Conservation (phyloP, 2,113 vertebrate genomes). For the Hippocampus guttulatus region DNA sequence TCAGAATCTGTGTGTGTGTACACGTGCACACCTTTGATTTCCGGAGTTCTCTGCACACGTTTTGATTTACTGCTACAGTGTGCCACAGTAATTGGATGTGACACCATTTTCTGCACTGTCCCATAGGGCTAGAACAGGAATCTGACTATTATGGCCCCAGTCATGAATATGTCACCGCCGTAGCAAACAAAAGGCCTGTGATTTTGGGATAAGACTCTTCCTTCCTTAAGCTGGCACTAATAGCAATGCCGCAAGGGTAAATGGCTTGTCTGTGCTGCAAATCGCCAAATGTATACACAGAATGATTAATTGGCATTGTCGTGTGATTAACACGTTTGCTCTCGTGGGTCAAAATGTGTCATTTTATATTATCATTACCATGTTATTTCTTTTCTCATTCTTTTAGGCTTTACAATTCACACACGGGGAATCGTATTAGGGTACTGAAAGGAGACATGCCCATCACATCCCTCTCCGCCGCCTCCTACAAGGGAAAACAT, state of each 20-base stretch:
- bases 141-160: conserved; percentile 70
- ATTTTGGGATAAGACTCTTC: conserved; percentile 54
- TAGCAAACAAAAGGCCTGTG: conserved; percentile 60
- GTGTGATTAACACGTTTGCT: background rate
- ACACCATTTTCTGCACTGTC: conserved; percentile 66
- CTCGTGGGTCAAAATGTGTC: background rate
- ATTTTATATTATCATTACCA: conserved; percentile 24
- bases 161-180: conserved; percentile 70
- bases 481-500: too few relatives aligned
- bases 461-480: background rate
- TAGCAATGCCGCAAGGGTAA: conserved; percentile 46
- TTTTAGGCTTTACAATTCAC: too few relatives aligned
- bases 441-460: too few relatives aligned
- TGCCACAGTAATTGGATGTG: conserved; percentile 69
- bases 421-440: too few relatives aligned
- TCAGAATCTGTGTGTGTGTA: conserved; percentile 12
- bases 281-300: conserved; percentile 51
- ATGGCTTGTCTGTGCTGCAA: conserved; percentile 49
- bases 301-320: conserved; percentile 57
- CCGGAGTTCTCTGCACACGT: conserved; percentile 55
- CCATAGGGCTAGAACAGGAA: conserved; percentile 62
- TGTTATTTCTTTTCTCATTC: background rate
- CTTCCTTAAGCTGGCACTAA: conserved; percentile 38
- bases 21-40: conserved; percentile 31
- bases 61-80: conserved; percentile 69